These are phyloP conservation scores for Papilio demoleus DNA, from an alignment of 2,888 invertebrate species.

Conservation along the genomic window DNA sequence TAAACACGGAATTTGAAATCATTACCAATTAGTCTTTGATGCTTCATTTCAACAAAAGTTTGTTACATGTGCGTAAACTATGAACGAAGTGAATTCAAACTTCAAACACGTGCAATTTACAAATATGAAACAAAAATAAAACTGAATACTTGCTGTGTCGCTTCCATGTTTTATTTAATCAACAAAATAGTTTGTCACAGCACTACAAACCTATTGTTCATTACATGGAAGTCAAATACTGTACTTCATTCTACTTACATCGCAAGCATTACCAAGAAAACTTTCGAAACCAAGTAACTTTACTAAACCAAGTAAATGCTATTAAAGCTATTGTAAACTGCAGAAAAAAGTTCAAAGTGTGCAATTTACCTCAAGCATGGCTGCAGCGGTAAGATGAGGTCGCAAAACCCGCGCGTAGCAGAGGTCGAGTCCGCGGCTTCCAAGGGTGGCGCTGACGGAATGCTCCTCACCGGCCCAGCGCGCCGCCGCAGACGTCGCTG, in stretches of 20 bases:
- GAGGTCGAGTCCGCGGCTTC: constrained; percentile 74
- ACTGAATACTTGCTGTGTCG: neutral
- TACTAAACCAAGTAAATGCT: no score
- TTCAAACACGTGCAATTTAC: constrained; percentile 1
- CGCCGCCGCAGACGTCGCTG: constrained; percentile 72
- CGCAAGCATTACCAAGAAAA: no score
- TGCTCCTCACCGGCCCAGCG: constrained; percentile 68
- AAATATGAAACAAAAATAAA: constrained; percentile 9
- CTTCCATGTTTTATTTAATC: neutral
- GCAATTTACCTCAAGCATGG: constrained; percentile 71
- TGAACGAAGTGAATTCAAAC: neutral
- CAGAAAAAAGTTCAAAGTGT: neutral
- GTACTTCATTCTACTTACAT: no score
- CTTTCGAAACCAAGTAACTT: no score
- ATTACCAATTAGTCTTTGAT: neutral
- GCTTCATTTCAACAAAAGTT: neutral
- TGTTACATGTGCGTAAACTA: neutral
- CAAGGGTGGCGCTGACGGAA: constrained; percentile 74
- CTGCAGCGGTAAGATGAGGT: constrained; percentile 73
- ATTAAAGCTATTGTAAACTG: neutral
- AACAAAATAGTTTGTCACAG: neutral
- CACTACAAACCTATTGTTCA: no score
- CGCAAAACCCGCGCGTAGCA: constrained; percentile 71
- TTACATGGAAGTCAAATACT: no score
- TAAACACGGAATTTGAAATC: neutral